phyloP scores from a whole-genome alignment of 2,888 invertebrate genomes.

The Piscicola geometra region DNA sequence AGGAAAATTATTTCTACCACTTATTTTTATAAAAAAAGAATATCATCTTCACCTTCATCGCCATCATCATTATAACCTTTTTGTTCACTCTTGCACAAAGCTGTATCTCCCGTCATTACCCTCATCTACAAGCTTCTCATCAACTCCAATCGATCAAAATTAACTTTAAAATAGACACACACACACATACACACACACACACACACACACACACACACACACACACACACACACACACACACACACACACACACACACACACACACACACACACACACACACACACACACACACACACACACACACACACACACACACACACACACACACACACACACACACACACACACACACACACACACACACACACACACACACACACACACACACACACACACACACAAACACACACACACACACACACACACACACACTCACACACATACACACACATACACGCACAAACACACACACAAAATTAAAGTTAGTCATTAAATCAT shows the following conservation, averaged over 20 bases:
- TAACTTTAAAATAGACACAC: too few species aligned
- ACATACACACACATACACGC: slow-evolving; percentile 11
- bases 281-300: slow-evolving; percentile 20
- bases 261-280: slow-evolving; percentile 29
- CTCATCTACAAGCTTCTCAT: too few species aligned
- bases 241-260: slow-evolving; percentile 32
- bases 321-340: slow-evolving; percentile 31
- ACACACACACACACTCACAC: slow-evolving; percentile 16
- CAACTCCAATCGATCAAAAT: too few species aligned
- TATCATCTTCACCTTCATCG: too few species aligned
- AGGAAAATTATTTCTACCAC: too few species aligned
- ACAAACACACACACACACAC: slow-evolving; percentile 13
- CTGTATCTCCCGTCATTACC: too few species aligned
- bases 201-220: slow-evolving; percentile 20
- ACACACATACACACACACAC: slow-evolving; percentile 15
- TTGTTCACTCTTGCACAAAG: too few species aligned
- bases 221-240: slow-evolving; percentile 24
- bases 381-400: slow-evolving; percentile 21
- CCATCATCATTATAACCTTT: too few species aligned
- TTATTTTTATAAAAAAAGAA: too few species aligned
- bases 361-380: slow-evolving; percentile 22
- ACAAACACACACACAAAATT: slow-evolving; percentile 7
- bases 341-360: slow-evolving; percentile 28
- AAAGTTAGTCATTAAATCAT: too few species aligned
- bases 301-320: slow-evolving; percentile 24